Percentiles rank a stretch among this genome's conserved stretches.
phyloP scores from a whole-genome alignment of 2,888 invertebrate species.

The Apodemia duryi region DNA sequence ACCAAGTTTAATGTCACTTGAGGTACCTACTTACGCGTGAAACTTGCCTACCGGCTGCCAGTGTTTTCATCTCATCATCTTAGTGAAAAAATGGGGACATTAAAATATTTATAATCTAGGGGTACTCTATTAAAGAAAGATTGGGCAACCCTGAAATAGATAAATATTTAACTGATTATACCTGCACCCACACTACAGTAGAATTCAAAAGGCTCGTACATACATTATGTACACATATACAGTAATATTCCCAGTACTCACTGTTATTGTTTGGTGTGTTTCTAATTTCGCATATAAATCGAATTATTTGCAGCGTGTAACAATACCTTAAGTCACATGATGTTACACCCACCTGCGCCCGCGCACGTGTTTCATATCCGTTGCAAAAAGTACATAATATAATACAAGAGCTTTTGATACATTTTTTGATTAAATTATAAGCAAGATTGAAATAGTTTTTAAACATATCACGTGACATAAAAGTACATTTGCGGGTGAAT shows the following conservation, averaged over 20 bases:
- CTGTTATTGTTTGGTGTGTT: slow-evolving; percentile 4
- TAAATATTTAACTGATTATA: neutral
- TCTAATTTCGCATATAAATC: slow-evolving; percentile 8
- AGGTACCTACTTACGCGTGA: too few relatives aligned
- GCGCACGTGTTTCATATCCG: slow-evolving; percentile 41
- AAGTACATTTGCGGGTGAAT: neutral
- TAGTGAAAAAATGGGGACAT: too few relatives aligned
- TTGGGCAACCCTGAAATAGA: too few relatives aligned
- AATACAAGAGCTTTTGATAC: neutral
- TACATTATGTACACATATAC: neutral
- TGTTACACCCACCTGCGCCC: slow-evolving; percentile 41
- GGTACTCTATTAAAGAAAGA: too few relatives aligned
- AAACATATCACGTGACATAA: neutral
- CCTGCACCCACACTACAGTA: neutral
- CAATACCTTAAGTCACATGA: slow-evolving; percentile 21
- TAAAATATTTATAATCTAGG: too few relatives aligned
- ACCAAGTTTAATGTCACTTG: too few relatives aligned
- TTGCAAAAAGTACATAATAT: slow-evolving; percentile 32
- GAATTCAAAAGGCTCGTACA: neutral
- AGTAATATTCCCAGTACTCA: neutral
- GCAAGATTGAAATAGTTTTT: neutral
- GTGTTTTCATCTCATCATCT: too few relatives aligned
- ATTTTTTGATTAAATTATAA: neutral
- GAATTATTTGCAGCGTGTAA: slow-evolving; percentile 20
- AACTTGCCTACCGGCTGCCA: too few relatives aligned